A percentile compares a stretch with the other conserved stretches of the same genome.
These are phyloP conservation scores for Centrocercus urophasianus DNA, from an alignment of 2,113 vertebrate species.

Conservation along the genomic window DNA sequence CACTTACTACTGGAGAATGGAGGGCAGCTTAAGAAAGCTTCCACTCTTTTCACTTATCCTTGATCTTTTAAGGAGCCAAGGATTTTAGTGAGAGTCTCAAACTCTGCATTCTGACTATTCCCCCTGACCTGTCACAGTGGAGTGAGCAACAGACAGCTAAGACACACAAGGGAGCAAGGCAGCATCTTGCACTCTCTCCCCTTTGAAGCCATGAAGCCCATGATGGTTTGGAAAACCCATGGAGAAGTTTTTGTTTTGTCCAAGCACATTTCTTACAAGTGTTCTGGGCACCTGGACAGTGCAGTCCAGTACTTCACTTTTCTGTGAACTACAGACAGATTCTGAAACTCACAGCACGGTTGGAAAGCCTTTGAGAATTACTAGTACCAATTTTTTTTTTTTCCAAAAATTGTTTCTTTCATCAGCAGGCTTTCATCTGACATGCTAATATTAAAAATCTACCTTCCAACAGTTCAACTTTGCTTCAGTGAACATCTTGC, in stretches of 20 bases:
- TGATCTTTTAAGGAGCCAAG: not conserved
- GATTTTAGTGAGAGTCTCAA: not conserved
- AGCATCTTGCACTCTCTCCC: fast-evolving
- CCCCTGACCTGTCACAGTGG: fast-evolving
- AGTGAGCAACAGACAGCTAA: fast-evolving
- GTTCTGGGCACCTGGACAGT: not conserved
- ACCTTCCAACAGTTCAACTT: constrained; percentile 9
- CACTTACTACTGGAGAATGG: not conserved
- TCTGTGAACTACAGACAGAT: not conserved
- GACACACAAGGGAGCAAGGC: fast-evolving
- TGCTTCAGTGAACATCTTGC: not conserved
- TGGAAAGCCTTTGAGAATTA: not conserved
- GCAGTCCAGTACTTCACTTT: not conserved
- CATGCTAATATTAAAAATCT: not conserved
- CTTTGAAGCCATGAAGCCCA: fast-evolving
- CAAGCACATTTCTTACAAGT: fast-evolving
- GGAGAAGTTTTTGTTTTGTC: not conserved
- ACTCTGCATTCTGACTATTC: fast-evolving
- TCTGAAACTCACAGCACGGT: not conserved
- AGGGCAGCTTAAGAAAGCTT: not conserved
- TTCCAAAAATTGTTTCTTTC: not conserved
- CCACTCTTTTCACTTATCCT: not conserved
- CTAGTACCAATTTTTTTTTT: not conserved
- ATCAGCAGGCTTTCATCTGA: constrained; percentile 8
- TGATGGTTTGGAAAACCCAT: not conserved